Percentiles rank a stretch among this genome's conserved stretches.
Conservation (phyloP, 1,140 invertebrate species). For the Drosophila kepulauana region DNA sequence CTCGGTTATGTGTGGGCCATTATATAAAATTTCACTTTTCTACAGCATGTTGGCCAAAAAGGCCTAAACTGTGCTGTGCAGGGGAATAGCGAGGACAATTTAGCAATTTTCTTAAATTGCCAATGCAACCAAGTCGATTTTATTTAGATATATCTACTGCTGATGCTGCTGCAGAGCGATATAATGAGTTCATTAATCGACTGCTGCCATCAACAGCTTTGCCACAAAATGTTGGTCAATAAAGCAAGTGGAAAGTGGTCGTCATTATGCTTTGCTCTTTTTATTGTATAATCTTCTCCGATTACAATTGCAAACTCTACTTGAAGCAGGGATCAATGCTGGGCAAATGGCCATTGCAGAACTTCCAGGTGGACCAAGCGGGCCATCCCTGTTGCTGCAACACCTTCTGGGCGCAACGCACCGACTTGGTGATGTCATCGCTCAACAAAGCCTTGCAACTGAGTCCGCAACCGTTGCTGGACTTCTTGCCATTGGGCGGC, state of each 20-base stretch:
- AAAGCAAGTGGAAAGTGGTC: constrained; percentile 39
- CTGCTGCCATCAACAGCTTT: background rate
- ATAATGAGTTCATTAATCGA: constrained; percentile 44
- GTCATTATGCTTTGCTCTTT: background rate
- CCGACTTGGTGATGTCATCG: constrained; percentile 51
- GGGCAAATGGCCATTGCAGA: constrained; percentile 60
- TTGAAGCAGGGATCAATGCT: constrained; percentile 69
- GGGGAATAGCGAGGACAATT: constrained; percentile 42
- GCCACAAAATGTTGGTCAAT: constrained; percentile 42
- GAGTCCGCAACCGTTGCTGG: constrained; percentile 50
- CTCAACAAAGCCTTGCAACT: constrained; percentile 47
- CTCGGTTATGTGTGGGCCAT: constrained; percentile 69
- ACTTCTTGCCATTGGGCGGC: constrained; percentile 32
- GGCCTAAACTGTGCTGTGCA: constrained; percentile 30
- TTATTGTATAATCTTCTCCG: constrained; percentile 44
- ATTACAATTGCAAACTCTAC: background rate
- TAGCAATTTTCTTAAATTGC: constrained; percentile 25
- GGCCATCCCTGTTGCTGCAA: constrained; percentile 56
- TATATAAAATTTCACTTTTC: constrained; percentile 81
- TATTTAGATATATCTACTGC: constrained; percentile 1
- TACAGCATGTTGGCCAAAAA: constrained; percentile 49
- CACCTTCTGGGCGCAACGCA: constrained; percentile 59
- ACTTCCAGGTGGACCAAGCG: constrained; percentile 66
- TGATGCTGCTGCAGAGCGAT: background rate
- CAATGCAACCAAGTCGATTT: constrained; percentile 9